A percentile compares a stretch with the other conserved stretches of the same genome.
Conservation (phyloP, 2,888 invertebrate species). For the Hemistola chrysoprasaria region DNA sequence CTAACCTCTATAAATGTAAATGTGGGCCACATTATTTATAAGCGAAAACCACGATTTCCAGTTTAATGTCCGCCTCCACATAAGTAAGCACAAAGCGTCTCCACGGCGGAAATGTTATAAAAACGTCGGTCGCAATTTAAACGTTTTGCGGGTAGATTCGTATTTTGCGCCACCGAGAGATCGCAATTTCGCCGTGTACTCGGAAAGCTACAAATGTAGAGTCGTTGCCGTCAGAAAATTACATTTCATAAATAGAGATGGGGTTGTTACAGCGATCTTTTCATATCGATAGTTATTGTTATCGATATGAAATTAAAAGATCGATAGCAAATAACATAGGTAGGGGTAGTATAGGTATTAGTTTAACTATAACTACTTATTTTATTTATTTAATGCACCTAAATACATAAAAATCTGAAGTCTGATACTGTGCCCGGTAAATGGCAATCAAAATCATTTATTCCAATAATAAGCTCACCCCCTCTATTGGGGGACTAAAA, state of each 20-base stretch:
- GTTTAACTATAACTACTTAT: too few relatives aligned
- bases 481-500: too few relatives aligned
- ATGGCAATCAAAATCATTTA: too few relatives aligned
- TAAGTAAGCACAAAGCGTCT: constrained; percentile 14
- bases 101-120: constrained; percentile 57
- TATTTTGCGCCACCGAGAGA: constrained; percentile 66
- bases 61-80: constrained; percentile 19
- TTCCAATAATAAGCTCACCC: too few relatives aligned
- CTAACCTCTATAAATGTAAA: too few relatives aligned
- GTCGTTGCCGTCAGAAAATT: constrained; percentile 77
- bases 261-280: constrained; percentile 14
- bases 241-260: constrained; percentile 78
- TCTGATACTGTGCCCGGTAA: too few relatives aligned
- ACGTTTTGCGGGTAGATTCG: constrained; percentile 70
- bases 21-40: too few relatives aligned
- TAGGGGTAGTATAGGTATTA: too few relatives aligned
- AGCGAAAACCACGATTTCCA: neutral
- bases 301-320: too few relatives aligned
- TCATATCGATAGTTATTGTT: neutral
- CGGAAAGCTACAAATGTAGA: constrained; percentile 80
- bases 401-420: too few relatives aligned
- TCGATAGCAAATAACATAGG: too few relatives aligned
- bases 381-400: too few relatives aligned
- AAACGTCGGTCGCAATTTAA: constrained; percentile 71
- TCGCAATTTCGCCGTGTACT: constrained; percentile 79